These are phyloP conservation scores for Ptychodera flava DNA, from an alignment of 35 echinoderm and acorn worm genomes.

Conservation along the genomic window DNA sequence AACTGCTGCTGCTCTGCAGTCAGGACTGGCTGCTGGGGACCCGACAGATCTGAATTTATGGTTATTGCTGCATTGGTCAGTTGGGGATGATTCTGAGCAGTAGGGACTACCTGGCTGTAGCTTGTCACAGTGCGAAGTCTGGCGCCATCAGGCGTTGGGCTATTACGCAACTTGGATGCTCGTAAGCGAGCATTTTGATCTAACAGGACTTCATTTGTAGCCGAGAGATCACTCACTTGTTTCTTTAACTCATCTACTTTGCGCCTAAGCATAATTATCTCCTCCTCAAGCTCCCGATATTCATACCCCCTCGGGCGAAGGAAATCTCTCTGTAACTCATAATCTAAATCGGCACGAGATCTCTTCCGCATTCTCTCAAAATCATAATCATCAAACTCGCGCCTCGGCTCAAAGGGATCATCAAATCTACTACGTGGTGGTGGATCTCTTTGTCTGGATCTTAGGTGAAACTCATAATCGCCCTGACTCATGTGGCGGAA, in stretches of 20 bases:
- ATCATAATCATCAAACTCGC: conserved; percentile 15
- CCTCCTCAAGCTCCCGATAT: conserved; percentile 73
- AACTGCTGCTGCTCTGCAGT: conserved; percentile 61
- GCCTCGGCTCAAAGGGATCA: background rate
- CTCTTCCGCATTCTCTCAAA: conserved; percentile 6
- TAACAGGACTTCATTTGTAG: conserved; percentile 89
- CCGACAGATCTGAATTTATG: conserved; percentile 13
- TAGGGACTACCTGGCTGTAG: background rate
- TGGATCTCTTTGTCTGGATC: background rate
- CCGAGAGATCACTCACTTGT: conserved; percentile 69
- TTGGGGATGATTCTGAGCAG: background rate
- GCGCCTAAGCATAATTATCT: conserved; percentile 60
- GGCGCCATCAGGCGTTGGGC: background rate
- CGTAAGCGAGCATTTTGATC: conserved; percentile 95
- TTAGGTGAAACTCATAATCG: conserved; percentile 28
- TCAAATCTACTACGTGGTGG: background rate
- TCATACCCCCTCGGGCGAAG: conserved; percentile 7
- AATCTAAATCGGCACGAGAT: background rate
- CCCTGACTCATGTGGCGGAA: conserved; percentile 85
- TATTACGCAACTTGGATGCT: background rate
- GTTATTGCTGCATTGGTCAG: background rate
- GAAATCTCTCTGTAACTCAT: conserved; percentile 6
- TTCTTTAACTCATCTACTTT: conserved; percentile 84
- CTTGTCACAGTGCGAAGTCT: background rate
- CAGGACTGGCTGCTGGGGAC: conserved; percentile 40